Base-by-base conservation (phyloP, 2,888 invertebrate genomes). In the Arge pagana region DNA sequence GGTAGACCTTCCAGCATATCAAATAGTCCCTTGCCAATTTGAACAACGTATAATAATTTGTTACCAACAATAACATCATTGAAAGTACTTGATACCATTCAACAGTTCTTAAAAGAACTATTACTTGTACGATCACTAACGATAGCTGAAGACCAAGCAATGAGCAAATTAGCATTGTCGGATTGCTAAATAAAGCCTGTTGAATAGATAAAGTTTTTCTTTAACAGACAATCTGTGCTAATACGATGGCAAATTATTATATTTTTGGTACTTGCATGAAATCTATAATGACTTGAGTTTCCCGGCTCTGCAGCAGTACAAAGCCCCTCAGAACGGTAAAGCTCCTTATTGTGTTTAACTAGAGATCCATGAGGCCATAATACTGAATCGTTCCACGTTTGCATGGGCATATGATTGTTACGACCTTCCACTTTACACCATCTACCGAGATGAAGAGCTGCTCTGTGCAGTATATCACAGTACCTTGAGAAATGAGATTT, bases 61-160 rank as follows among this genome's bases (percentile, higher is more conserved):
- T 90, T 70, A 95, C 88, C 26, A 96, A 83, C 39, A 97, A 80
- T 54, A 95, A 82, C 4, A 92, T 86, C 64, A 95, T 82, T 2
- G 96, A 90, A 39, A 96, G 76, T 54, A 95, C 86, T 72, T 93
- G 90, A 78, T 96, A 92, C 97, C 97, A 98, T 63, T 94, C 90
- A 30, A 86, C 83, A 11, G 89, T 87, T 58, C 89, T 84, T 63
- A 91, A 82, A 8, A 97, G 79, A 24, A 93, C 80, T 48, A 88
- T 83, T 53, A 97, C 80, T 77, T 96, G 92, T 39, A 89, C 81
- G 1, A 88, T 73, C 39, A 96, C 85, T 19, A 90, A 77, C 1
- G 83, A 77, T 2, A 86, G 76, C 65, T 91, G 90, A 13, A 93
- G 76, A 13, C 85, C 83, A 19, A 95, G 81, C 45, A 93, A 78